Percentiles rank a stretch among this genome's conserved stretches.
Evolutionary conservation across 2,113 vertebrate genomes (phyloP).

Genomic region (Amphilophus citrinellus): DNA sequence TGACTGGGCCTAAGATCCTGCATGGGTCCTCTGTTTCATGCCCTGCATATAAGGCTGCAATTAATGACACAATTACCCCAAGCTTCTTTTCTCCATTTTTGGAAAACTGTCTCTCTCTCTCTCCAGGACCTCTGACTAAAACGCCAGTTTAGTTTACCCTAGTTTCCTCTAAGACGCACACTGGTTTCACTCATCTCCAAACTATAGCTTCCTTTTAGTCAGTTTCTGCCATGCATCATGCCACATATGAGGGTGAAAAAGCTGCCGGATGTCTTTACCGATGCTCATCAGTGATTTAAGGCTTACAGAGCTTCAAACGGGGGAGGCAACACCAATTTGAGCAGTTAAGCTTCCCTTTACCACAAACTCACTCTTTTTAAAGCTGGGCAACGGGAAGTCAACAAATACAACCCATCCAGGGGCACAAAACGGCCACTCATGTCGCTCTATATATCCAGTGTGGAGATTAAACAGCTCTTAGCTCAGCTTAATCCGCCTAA

Average conservation of each 20-base stretch:
- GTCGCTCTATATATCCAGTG: neutral
- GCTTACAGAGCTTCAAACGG: neutral
- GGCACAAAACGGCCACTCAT: neutral
- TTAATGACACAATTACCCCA: neutral
- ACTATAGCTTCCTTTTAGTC: no score
- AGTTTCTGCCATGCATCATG: neutral
- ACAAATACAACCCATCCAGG: neutral
- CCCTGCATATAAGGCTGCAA: no score
- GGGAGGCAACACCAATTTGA: neutral
- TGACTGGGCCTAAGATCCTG: neutral
- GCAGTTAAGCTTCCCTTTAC: neutral
- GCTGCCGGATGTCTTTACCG: neutral
- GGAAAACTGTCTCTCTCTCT: neutral
- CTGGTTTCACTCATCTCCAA: neutral
- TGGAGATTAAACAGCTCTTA: constrained; percentile 31
- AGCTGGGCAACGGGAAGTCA: neutral
- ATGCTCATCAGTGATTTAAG: neutral
- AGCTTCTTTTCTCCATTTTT: neutral
- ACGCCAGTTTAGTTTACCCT: neutral
- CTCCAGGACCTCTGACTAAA: neutral
- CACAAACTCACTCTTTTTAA: neutral
- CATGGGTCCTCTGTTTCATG: neutral
- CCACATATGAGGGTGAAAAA: neutral
- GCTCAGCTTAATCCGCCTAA: constrained; percentile 56
- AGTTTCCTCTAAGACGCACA: neutral